These are phyloP conservation scores for Torymus texanus DNA, from an alignment of 2,888 invertebrate species.

Conservation along the genomic window DNA sequence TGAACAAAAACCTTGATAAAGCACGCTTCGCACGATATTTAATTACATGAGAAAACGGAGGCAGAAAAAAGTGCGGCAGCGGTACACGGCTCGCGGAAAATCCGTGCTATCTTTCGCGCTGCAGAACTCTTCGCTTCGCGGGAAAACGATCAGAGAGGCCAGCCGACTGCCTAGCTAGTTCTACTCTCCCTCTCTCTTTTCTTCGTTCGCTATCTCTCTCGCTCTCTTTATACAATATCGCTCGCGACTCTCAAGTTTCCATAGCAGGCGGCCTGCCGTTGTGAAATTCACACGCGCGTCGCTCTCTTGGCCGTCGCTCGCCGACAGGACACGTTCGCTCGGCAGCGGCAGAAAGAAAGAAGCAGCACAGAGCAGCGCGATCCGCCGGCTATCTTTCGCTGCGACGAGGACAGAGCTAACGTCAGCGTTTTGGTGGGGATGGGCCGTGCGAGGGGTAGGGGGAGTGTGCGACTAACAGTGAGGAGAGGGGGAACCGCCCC, in stretches of 20 bases:
- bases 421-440: background rate
- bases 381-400: constrained; percentile 40
- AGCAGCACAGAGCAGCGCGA: constrained; percentile 11
- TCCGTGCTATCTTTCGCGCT: constrained; percentile 2
- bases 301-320: constrained; percentile 34
- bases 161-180: constrained; percentile 9
- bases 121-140: constrained; percentile 4
- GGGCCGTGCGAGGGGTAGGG: background rate
- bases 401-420: constrained; percentile 28
- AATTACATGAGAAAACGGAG: constrained; percentile 32
- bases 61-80: constrained; percentile 14
- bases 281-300: constrained; percentile 47
- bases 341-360: constrained; percentile 22
- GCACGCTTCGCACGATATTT: constrained; percentile 34
- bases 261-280: constrained; percentile 31
- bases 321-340: constrained; percentile 25
- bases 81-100: constrained; percentile 34
- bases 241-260: constrained; percentile 38
- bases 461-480: constrained; percentile 68
- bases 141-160: constrained; percentile 43
- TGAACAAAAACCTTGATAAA: constrained; percentile 8
- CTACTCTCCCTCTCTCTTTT: constrained; percentile 9
- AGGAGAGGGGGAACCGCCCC: constrained; percentile 16
- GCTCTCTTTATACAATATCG: constrained; percentile 27
- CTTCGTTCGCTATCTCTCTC: background rate